phyloP scores from a whole-genome alignment of 1,140 invertebrate genomes.

The Myzus persicae region DNA sequence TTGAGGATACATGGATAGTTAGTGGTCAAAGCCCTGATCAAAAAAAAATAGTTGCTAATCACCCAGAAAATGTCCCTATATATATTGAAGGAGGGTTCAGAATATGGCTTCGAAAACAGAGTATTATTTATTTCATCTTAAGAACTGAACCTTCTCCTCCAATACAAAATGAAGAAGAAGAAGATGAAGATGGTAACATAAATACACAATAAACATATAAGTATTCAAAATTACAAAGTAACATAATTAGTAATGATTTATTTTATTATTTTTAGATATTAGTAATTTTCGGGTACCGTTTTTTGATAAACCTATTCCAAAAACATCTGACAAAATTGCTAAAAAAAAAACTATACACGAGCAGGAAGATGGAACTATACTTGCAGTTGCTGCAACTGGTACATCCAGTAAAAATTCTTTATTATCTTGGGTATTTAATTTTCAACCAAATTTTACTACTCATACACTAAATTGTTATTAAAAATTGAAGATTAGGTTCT shows the following conservation, averaged over 20 bases:
- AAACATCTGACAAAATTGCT: conserved; percentile 62
- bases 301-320: conserved; percentile 60
- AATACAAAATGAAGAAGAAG: conserved; percentile 65
- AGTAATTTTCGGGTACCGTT: conserved; percentile 72
- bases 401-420: conserved; percentile 90
- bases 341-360: conserved; percentile 79
- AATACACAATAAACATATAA: background rate
- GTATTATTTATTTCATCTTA: conserved; percentile 87
- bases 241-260: background rate
- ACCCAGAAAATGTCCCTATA: conserved; percentile 74
- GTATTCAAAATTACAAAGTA: background rate
- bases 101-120: conserved; percentile 79
- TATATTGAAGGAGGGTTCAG: conserved; percentile 88
- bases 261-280: conserved; percentile 71
- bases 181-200: conserved; percentile 73
- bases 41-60: conserved; percentile 75
- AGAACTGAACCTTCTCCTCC: conserved; percentile 71
- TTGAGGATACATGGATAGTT: conserved; percentile 94
- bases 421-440: conserved; percentile 81
- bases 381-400: conserved; percentile 87
- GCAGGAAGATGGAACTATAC: conserved; percentile 91
- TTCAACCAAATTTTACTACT: background rate
- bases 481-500: conserved; percentile 67
- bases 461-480: background rate
- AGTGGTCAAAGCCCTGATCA: conserved; percentile 86